Percentiles rank a stretch among this genome's conserved stretches.
These are phyloP conservation scores for Distichodus sexfasciatus DNA, from an alignment of 2,797 vertebrate genomes.

Conservation along the genomic window DNA sequence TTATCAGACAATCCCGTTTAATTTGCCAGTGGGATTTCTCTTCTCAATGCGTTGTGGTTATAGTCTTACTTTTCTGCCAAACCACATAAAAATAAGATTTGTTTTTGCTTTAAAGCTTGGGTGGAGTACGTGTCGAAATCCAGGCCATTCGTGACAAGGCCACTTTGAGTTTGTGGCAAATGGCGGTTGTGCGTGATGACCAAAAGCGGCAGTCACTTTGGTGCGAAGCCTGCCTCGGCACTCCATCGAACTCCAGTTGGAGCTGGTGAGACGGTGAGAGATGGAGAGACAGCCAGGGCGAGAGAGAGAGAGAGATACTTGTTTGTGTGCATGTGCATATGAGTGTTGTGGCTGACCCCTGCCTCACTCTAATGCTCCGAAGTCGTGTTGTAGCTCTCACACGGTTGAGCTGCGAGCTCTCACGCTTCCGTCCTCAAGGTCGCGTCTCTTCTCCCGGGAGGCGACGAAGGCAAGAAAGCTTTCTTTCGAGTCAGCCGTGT, in stretches of 20 bases:
- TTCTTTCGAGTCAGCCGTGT: neutral
- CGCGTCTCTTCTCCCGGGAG: slow-evolving; percentile 10
- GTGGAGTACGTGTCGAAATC: neutral
- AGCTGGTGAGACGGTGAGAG: neutral
- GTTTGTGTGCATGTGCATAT: neutral
- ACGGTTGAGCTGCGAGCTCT: neutral
- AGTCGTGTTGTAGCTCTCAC: neutral
- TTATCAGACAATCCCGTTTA: neutral
- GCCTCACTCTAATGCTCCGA: neutral
- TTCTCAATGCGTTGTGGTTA: neutral
- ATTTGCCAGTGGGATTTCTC: neutral
- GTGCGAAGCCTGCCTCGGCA: slow-evolving; percentile 1
- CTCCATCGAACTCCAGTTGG: neutral
- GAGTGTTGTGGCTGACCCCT: slow-evolving; percentile 13
- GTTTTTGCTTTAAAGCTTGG: neutral
- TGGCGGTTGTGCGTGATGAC: neutral
- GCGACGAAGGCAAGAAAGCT: slow-evolving; percentile 1
- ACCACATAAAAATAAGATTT: neutral
- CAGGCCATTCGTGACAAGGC: slow-evolving; percentile 2
- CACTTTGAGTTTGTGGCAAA: neutral
- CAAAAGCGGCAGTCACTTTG: neutral
- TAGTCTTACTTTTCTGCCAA: too few relatives aligned
- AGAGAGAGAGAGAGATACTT: neutral
- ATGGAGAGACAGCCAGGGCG: neutral
- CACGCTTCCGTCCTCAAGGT: slow-evolving; percentile 20